Conservation (phyloP, 2,113 vertebrate species). For the Oryzias celebensis region DNA sequence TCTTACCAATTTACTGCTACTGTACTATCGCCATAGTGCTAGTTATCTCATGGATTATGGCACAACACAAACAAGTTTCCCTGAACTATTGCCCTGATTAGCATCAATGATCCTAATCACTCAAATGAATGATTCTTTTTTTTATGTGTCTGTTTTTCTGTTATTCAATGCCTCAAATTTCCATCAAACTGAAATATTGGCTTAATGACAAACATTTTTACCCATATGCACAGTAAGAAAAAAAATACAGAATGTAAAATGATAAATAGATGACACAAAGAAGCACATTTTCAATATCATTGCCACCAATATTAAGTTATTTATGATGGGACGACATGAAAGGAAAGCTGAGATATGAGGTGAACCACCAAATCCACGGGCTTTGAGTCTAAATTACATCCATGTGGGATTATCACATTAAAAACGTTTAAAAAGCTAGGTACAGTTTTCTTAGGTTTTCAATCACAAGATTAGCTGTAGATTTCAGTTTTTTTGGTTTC, state of each 20-base stretch:
- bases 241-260: constrained; percentile 61
- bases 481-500: constrained; percentile 24
- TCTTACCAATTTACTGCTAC: constrained; percentile 45
- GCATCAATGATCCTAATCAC: constrained; percentile 31
- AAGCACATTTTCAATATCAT: constrained; percentile 58
- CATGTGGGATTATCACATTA: constrained; percentile 8
- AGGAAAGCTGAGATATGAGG: constrained; percentile 42
- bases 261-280: constrained; percentile 61
- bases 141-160: neutral
- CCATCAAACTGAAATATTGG: constrained; percentile 20
- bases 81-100: constrained; percentile 34
- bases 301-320: constrained; percentile 57
- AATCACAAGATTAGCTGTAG: constrained; percentile 44
- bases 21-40: constrained; percentile 44
- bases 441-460: constrained; percentile 18
- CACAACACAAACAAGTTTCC: constrained; percentile 41
- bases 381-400: constrained; percentile 26
- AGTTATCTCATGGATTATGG: constrained; percentile 62
- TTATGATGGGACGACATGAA: constrained; percentile 27
- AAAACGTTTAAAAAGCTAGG: constrained; percentile 23
- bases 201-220: constrained; percentile 52
- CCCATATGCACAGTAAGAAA: constrained; percentile 73
- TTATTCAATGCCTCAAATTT: constrained; percentile 8
- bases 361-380: constrained; percentile 46
- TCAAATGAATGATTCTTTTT: constrained; percentile 19